These are phyloP conservation scores for Acyrthosiphon pisum DNA, from an alignment of 1,140 invertebrate species.

Conservation along the genomic window DNA sequence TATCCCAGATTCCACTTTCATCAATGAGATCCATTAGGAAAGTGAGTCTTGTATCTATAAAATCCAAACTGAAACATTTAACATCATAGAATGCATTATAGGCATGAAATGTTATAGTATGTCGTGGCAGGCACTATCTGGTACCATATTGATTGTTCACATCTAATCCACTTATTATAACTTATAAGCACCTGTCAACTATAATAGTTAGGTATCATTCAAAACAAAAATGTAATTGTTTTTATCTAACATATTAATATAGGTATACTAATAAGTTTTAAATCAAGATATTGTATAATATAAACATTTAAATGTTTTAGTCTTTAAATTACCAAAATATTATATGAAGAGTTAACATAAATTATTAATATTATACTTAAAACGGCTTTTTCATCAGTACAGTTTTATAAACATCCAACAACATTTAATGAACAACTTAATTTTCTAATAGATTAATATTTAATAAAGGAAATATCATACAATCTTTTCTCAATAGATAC, in stretches of 20 bases:
- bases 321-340: not conserved
- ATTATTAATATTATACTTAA: not conserved
- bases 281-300: not conserved
- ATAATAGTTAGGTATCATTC: conserved; percentile 23
- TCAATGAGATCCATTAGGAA: conserved; percentile 50
- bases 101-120: conserved; percentile 16
- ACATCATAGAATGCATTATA: conserved; percentile 22
- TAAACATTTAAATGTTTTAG: not conserved
- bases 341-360: not conserved
- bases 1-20: conserved; percentile 77
- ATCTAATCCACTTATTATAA: conserved; percentile 54
- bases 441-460: too few relatives aligned
- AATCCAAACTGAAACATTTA: conserved; percentile 32
- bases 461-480: not conserved
- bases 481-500: not conserved
- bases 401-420: not conserved
- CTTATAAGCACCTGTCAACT: conserved; percentile 49
- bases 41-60: not conserved
- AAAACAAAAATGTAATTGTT: not conserved
- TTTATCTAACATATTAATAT: not conserved
- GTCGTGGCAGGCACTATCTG: conserved; percentile 31
- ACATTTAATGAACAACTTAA: too few relatives aligned
- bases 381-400: not conserved
- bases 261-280: not conserved
- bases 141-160: conserved; percentile 53